phyloP scores from a whole-genome alignment of 2,113 vertebrate genomes.

The Stigmatopora argus region DNA sequence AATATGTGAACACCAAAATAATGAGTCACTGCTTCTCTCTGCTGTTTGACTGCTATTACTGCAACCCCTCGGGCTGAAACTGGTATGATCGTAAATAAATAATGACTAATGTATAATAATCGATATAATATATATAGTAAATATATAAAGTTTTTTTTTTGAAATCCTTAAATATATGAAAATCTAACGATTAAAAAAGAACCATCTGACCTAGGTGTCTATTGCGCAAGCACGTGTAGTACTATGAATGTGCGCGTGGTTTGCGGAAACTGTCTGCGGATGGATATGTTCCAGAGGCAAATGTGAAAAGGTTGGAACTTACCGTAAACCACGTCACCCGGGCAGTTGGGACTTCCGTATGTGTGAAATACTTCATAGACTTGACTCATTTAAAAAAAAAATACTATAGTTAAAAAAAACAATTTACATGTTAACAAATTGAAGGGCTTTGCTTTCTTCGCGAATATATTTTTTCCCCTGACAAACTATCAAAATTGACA shows the following conservation, averaged over 20 bases:
- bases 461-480: too few species aligned
- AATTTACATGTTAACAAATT: too few species aligned
- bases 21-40: slow-evolving; percentile 33
- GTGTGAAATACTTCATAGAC: background rate
- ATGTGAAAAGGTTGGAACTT: slow-evolving; percentile 54
- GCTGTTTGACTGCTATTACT: slow-evolving; percentile 28
- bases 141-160: too few species aligned
- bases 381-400: too few species aligned
- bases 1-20: background rate
- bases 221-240: background rate
- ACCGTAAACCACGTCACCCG: slow-evolving; percentile 58
- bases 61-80: slow-evolving; percentile 5
- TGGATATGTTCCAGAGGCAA: slow-evolving; percentile 50
- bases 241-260: background rate
- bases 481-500: too few species aligned
- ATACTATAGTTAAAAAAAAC: too few species aligned
- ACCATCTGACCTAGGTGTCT: too few species aligned
- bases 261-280: slow-evolving; percentile 41
- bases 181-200: too few species aligned
- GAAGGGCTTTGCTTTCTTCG: too few species aligned
- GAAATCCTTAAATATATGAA: too few species aligned
- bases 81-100: background rate
- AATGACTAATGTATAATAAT: too few species aligned
- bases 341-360: slow-evolving; percentile 5
- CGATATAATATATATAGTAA: too few species aligned